Base-by-base conservation (phyloP, 2,888 invertebrate species). In the Matsumyia berberina region DNA sequence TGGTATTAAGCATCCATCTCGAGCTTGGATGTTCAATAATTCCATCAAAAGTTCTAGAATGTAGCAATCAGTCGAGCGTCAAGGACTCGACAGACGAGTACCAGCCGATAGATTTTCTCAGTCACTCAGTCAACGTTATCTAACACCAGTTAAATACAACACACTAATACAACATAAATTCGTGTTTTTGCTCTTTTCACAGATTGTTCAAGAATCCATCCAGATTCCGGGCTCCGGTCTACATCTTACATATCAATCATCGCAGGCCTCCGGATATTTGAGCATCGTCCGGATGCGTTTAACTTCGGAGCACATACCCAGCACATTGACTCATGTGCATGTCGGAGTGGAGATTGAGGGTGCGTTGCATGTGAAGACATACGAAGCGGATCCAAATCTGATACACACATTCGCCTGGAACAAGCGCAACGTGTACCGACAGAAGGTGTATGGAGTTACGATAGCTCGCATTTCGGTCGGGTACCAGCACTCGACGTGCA, bases 371-470 rank as follows among this genome's bases (percentile, higher is more conserved):
- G 96, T 97, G 11, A 96, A 96, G 91, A 95, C 96, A 0, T 98
- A 99, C 91, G 99, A 99, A 92, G 98, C 99, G 0, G 98, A 98
- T 92, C 97, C 98, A 0, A 97, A 97, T 90, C 93, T 99, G 78
- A 97, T 96, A 64, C 98, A 98, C 92, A 97, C 97, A 7, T 99
- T 98, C 91, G 97, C 98, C 1, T 99, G 99, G 99, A 98, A 98
- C 92, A 97, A 98, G 91, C 94, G 97, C 86, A 99, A 99, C 91
- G 98, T 98, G 46, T 99, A 99, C 92, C 96, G 97, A 89, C 98
- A 99, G 92, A 98, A 98, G 93, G 97, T 96, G 1, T 97, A 97
- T 89, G 97, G 97, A 0, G 95, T 97, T 87, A 97, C 97, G 0
- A 95, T 96, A 90, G 97, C 97, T 0, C 95, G 96, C 89, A 96